Evolutionary conservation across 1,140 invertebrate genomes (phyloP).

Genomic region (Eupristina koningsbergeri): DNA sequence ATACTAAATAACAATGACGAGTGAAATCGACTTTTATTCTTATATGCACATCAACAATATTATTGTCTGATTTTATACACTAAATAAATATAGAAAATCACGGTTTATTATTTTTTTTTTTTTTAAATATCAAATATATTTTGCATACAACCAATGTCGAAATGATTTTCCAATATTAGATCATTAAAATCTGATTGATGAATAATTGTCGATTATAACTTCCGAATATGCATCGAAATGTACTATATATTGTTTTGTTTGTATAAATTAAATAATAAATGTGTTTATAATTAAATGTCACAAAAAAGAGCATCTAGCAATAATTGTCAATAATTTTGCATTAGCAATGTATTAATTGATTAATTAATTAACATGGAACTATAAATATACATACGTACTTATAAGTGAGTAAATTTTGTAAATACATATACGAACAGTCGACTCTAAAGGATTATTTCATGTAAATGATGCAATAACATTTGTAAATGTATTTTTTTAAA

Average conservation of each 20-base stretch:
- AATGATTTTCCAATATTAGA: not conserved
- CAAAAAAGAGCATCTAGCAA: not conserved
- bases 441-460: not conserved
- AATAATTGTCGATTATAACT: not conserved
- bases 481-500: not conserved
- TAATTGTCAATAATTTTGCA: constrained; percentile 2
- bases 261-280: constrained; percentile 22
- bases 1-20: constrained; percentile 44
- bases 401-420: not conserved
- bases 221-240: not conserved
- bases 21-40: constrained; percentile 10
- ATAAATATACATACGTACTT: not conserved
- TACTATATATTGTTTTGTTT: not conserved
- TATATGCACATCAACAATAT: constrained; percentile 37
- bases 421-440: not conserved
- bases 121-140: constrained; percentile 6
- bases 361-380: constrained; percentile 24
- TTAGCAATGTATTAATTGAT: constrained; percentile 5
- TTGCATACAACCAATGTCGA: not conserved
- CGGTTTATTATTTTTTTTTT: constrained; percentile 5
- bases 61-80: constrained; percentile 45
- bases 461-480: not conserved
- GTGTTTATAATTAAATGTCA: not conserved
- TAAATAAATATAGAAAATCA: not conserved
- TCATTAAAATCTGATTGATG: not conserved